These are phyloP conservation scores for Garrulus glandarius DNA, from an alignment of 2,797 vertebrate species.

Conservation along the genomic window DNA sequence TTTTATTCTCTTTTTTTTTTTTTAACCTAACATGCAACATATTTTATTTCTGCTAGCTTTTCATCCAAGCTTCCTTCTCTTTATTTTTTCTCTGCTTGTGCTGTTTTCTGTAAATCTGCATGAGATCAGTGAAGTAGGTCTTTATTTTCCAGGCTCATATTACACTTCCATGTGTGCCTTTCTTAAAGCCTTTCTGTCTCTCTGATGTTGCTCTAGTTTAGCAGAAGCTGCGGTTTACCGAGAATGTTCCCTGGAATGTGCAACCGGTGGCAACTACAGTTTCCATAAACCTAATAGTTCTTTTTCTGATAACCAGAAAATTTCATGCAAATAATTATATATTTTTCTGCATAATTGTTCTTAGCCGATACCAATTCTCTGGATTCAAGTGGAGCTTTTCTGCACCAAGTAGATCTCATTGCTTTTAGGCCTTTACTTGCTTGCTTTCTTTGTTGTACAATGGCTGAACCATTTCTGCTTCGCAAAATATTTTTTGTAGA, in stretches of 20 bases:
- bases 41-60: background rate
- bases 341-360: background rate
- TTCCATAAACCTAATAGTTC: background rate
- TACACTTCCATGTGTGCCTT: background rate
- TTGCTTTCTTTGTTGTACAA: background rate
- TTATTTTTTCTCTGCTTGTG: background rate
- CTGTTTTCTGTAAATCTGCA: background rate
- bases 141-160: background rate
- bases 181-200: background rate
- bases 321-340: background rate
- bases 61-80: background rate
- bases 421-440: background rate
- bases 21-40: background rate
- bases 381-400: background rate
- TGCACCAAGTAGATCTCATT: background rate
- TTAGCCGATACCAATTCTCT: background rate
- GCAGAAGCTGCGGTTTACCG: background rate
- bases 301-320: background rate
- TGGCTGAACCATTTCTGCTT: background rate
- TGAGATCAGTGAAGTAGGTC: background rate
- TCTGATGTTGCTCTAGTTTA: rapidly evolving
- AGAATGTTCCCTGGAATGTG: background rate
- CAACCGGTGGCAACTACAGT: background rate
- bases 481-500: background rate
- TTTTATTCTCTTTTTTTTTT: too few species aligned